A percentile compares a stretch with the other conserved stretches of the same genome.
Conservation (phyloP, 2,113 vertebrate genomes). For the Rynchops niger region DNA sequence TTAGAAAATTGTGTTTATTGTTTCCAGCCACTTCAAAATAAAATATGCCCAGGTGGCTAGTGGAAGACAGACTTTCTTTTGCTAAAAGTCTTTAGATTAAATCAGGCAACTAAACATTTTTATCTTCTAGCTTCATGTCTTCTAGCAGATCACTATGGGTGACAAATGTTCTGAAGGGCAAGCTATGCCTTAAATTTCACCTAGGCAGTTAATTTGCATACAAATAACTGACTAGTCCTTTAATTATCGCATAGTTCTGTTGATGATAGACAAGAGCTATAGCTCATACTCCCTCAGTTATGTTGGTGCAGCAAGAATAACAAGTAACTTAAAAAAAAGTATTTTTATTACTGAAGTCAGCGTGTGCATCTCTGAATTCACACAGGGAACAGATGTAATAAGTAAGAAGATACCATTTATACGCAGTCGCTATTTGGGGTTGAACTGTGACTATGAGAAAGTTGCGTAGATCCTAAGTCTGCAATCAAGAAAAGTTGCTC, state of each 20-base stretch:
- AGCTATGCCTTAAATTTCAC: conserved; percentile 16
- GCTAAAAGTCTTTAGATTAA: neutral
- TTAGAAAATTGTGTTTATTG: neutral
- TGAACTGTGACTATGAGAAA: neutral
- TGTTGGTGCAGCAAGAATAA: conserved; percentile 38
- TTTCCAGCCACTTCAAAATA: neutral
- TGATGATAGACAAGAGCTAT: neutral
- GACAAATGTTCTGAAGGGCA: neutral
- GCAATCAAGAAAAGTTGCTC: neutral
- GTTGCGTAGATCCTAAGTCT: neutral
- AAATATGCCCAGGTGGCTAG: neutral
- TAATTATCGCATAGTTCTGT: conserved; percentile 13
- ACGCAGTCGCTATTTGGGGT: neutral
- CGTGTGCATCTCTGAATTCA: conserved; percentile 30
- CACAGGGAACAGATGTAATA: conserved; percentile 50
- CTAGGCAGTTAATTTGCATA: conserved; percentile 19
- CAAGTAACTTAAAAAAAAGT: conserved; percentile 27
- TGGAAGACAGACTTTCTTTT: neutral
- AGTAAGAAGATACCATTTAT: conserved; percentile 46
- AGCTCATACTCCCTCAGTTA: conserved; percentile 15
- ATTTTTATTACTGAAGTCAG: conserved; percentile 60
- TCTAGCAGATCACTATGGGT: neutral
- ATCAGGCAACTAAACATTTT: neutral
- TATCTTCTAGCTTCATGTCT: neutral
- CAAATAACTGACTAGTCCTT: conserved; percentile 21